These are phyloP conservation scores for Sciurus niger DNA, from an alignment of 2,113 vertebrate species.

Conservation along the genomic window DNA sequence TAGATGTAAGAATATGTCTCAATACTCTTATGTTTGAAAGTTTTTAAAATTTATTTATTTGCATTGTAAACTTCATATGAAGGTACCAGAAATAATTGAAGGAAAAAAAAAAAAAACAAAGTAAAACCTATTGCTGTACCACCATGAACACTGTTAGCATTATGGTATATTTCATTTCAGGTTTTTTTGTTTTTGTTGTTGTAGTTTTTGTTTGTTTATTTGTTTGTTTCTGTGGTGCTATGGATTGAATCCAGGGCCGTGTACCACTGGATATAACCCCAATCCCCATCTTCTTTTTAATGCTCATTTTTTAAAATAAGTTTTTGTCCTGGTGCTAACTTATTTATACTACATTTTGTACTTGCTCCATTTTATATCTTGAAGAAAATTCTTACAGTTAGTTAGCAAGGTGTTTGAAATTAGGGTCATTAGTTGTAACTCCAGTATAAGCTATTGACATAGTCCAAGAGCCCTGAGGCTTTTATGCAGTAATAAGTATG, in stretches of 20 bases:
- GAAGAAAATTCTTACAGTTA: slow-evolving; percentile 19
- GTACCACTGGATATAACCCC: background rate
- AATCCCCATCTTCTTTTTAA: background rate
- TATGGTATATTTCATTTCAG: background rate
- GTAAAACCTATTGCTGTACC: background rate
- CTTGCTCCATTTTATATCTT: background rate
- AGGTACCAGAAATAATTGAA: background rate
- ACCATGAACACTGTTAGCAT: background rate
- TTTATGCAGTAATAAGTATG: background rate
- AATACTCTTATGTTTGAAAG: background rate
- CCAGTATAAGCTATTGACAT: background rate
- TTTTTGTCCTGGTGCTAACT: slow-evolving; percentile 14
- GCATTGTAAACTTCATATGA: background rate
- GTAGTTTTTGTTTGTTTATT: too few relatives aligned
- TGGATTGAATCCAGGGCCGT: background rate
- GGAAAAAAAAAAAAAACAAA: background rate
- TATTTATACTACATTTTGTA: slow-evolving; percentile 29
- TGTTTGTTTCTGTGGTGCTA: background rate
- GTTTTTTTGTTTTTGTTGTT: background rate
- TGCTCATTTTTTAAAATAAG: background rate
- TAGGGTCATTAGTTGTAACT: background rate
- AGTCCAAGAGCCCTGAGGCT: background rate
- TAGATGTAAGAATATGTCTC: background rate
- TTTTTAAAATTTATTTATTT: slow-evolving; percentile 38
- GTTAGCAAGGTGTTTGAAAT: slow-evolving; percentile 2